phyloP scores from a whole-genome alignment of 2,888 invertebrate species.

The Cantharis rustica region DNA sequence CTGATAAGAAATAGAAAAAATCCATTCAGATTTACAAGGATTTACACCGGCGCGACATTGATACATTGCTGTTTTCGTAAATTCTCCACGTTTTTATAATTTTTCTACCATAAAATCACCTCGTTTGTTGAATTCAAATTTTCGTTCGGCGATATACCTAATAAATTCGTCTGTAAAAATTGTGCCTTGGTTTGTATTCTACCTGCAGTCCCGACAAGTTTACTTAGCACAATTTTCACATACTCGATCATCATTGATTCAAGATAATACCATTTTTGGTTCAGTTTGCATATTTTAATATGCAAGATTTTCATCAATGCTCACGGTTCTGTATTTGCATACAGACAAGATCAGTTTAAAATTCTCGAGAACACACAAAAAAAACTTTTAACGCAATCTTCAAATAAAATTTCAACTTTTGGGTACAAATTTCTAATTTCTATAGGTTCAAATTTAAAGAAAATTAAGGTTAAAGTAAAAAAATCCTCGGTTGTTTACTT shows the following conservation, averaged over 20 bases:
- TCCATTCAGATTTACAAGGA: not conserved
- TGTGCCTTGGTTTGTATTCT: constrained; percentile 9
- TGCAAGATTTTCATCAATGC: not conserved
- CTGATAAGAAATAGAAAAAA: not conserved
- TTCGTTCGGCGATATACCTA: not conserved
- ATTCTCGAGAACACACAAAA: not conserved
- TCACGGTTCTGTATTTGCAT: not conserved
- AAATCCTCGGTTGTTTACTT: not conserved
- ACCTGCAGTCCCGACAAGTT: constrained; percentile 5
- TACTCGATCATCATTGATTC: constrained; percentile 22
- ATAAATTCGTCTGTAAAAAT: constrained; percentile 2
- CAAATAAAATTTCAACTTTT: too few relatives aligned
- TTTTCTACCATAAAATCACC: not conserved
- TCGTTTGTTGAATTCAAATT: not conserved
- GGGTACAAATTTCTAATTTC: too few relatives aligned
- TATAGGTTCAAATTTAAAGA: not conserved
- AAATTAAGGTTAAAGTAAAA: not conserved
- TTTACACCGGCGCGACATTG: not conserved
- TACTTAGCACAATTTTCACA: constrained; percentile 22
- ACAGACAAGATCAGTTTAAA: not conserved
- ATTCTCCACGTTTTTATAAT: not conserved
- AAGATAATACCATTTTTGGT: constrained; percentile 16
- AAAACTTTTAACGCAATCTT: not conserved
- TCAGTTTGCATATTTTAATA: not conserved
- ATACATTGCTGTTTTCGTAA: not conserved